phyloP scores from a whole-genome alignment of 2,113 vertebrate genomes.

The Notarius lentiginosus region DNA sequence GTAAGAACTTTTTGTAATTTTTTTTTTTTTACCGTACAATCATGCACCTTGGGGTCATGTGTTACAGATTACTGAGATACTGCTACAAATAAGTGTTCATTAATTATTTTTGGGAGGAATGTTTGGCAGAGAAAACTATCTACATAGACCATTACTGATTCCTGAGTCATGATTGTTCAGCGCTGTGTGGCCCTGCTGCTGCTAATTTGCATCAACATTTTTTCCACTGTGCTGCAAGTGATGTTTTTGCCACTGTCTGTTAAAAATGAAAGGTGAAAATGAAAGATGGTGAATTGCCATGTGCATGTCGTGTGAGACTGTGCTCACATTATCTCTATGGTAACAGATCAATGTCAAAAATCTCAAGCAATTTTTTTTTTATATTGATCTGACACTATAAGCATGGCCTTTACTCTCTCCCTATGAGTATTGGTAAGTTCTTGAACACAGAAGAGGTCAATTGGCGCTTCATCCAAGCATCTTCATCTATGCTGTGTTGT shows the following conservation, averaged over 20 bases:
- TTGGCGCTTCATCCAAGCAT: background rate
- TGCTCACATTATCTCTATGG: background rate
- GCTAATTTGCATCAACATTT: background rate
- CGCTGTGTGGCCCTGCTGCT: background rate
- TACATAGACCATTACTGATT: background rate
- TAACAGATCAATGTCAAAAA: background rate
- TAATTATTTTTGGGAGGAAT: background rate
- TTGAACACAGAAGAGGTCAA: too few species aligned
- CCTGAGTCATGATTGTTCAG: background rate
- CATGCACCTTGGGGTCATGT: background rate
- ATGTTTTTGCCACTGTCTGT: background rate
- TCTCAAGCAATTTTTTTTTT: background rate
- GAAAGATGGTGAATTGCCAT: background rate
- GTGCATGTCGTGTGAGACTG: background rate
- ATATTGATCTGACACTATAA: background rate
- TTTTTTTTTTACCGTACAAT: background rate
- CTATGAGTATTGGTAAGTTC: background rate
- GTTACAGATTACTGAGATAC: background rate
- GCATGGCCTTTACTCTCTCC: background rate
- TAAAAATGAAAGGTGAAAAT: background rate
- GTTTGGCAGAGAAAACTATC: background rate
- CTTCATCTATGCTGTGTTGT: background rate
- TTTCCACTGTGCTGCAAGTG: background rate
- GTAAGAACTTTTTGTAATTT: background rate
- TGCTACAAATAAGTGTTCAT: background rate